Percentiles rank a stretch among this genome's conserved stretches.
Evolutionary conservation across 2,888 invertebrate species (phyloP).

Genomic region (Polymixis lichenea): DNA sequence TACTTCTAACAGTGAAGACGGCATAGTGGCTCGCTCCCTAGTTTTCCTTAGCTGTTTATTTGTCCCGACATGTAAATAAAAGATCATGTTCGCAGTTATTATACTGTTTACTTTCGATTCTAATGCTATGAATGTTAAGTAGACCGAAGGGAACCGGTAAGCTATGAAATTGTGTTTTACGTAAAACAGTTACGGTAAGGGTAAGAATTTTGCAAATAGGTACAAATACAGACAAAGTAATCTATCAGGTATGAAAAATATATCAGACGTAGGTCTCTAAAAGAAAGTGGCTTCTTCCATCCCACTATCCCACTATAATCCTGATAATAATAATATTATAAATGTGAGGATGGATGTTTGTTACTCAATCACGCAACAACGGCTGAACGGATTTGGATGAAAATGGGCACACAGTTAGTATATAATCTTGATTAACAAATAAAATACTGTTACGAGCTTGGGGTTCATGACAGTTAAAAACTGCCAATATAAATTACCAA

Average conservation of each 20-base stretch:
- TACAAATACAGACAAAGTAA: not conserved
- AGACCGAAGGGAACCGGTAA: slow-evolving; percentile 10
- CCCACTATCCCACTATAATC: too few species aligned
- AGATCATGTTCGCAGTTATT: slow-evolving; percentile 52
- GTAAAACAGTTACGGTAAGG: slow-evolving; percentile 18
- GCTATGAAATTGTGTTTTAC: slow-evolving; percentile 36
- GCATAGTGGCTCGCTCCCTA: slow-evolving; percentile 15
- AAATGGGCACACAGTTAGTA: too few species aligned
- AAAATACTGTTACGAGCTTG: too few species aligned
- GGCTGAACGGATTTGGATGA: too few species aligned
- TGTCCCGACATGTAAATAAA: slow-evolving; percentile 60
- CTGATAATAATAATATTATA: too few species aligned
- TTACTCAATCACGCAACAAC: too few species aligned
- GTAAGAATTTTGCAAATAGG: not conserved
- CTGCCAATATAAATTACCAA: too few species aligned
- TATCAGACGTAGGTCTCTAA: too few species aligned
- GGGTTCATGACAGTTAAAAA: too few species aligned
- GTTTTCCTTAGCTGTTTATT: slow-evolving; percentile 67
- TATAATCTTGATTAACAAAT: too few species aligned
- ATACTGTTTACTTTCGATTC: slow-evolving; percentile 36
- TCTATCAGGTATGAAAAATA: not conserved
- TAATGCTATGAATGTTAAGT: slow-evolving; percentile 52
- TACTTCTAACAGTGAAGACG: slow-evolving; percentile 11
- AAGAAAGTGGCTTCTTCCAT: too few species aligned
- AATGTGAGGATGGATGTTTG: too few species aligned